Base-by-base conservation (phyloP, 37 sponge, comb jelly and placozoan genomes). In the Ephydatia muelleri region DNA sequence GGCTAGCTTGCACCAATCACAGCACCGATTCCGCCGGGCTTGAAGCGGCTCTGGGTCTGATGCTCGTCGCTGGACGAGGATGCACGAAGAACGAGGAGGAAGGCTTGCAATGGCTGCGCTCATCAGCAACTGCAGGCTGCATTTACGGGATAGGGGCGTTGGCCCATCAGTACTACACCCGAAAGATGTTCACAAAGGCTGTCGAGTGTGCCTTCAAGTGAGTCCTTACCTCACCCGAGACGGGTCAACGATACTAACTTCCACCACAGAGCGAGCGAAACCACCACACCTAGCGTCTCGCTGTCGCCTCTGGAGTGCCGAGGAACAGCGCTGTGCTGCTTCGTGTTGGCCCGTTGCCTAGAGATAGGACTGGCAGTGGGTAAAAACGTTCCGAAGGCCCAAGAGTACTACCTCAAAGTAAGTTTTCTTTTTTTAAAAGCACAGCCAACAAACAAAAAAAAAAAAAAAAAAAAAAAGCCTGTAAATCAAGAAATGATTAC, bases 41-140 rank as follows among this genome's bases (percentile, higher is more conserved):
- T n/a, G n/a, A 36, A 92, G 92, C 89, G 76, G 93, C 97, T 22
- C 69, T 92, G 35, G 97, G 95, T 25, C 83, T 89, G 76, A 78
- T 97, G 91, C 83, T 81, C 49, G 34, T 81, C 14, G 28, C 71
- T 2, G 95, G 97, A 2, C 66, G 40, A 25, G 91, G 87, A 9
- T 84, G 85, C 38, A 64, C 28, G 26, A 39, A 67, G 23, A 57
- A 80, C 35, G 70, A 75, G 19, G 83, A 70, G 1, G 64, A 34
- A n/a, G 92, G 86, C 38, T 72, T 92, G 22, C 26, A 68, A 65
- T 92, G 89, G 92, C 68, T 92, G 75, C 84, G 69, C 73, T 77
- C 67, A 6, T 84, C 92, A 12, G 28, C 82, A 31, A 65, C 64
- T 12, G 43, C 68, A 65, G 92, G 92, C 23, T 68, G 78, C 37